Evolutionary conservation across 1,140 invertebrate genomes (phyloP), one percentile per base, ranked within the genome.

Genomic region (Eumeta japonica): DNA sequence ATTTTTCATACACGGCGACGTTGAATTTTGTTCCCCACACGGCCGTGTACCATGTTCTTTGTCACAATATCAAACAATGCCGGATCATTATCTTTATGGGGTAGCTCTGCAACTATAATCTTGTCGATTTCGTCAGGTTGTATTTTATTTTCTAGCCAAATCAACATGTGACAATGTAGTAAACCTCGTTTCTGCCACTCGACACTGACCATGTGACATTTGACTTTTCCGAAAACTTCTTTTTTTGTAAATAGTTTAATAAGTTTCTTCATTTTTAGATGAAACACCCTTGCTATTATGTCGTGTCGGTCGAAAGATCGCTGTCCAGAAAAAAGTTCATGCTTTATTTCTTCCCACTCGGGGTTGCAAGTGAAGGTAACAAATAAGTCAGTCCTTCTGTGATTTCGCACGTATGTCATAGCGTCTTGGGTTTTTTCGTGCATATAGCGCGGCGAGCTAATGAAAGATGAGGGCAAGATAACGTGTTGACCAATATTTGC

Each of bases 161-260:
- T 24, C 16, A 58, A 39, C 11, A n/a, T n/a, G n/a, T n/a, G n/a
- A n/a, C n/a, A n/a, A n/a, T n/a, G n/a, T n/a, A n/a, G n/a, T n/a
- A n/a, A 63, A 5, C 77, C 74, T 41, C 73, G 50, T 49, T 80
- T 80, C 47, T 80, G 77, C 45, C 64, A 80, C 48, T 80, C 75
- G 11, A 77, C 52, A 12, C 52, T 47, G 42, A 70, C 68, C 41
- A 75, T n/a, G n/a, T n/a, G n/a, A n/a, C n/a, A n/a, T n/a, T n/a
- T n/a, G n/a, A 48, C 20, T 48, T 47, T n/a, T 49, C 59, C 18
- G 39, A 42, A 39, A 45, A 45, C 28, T 20, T 35, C 9, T 63
- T 67, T 43, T 37, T 43, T 50, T n/a, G 17, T 35, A 3, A 41
- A 10, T 3, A 43, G n/a, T 14, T 41, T 18, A 3, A 48, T 39